Evolutionary conservation across 2,113 vertebrate genomes (phyloP), one percentile per base, ranked within the genome.

Genomic region (Onychostoma macrolepis): DNA sequence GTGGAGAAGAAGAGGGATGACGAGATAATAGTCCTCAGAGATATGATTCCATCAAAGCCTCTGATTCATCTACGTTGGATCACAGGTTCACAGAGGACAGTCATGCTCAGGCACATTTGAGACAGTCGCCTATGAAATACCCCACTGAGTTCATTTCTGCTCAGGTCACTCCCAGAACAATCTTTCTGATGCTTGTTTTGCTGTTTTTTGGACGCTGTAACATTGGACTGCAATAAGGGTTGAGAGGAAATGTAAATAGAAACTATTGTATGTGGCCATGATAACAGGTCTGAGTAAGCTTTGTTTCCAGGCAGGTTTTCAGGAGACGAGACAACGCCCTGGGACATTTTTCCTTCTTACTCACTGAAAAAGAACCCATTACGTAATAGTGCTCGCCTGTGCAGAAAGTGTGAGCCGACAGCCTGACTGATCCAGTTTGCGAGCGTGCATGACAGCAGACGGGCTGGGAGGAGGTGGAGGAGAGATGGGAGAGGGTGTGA

Each of bases 251-350:
- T 69, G 30, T 10, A 36, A 9, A 41, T 72, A 72, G 9, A 72
- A 72, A 41, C 30, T 71, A 71, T 24, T 15, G n/a, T 10, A 12
- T 3, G 2, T 19, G n/a, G 6, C 61, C 33, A n/a, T 65, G 67
- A 79, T 79, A 80, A 63, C 63, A 71, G 45, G 75, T 58, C 69
- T 86, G 77, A 79, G 75, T 53, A 72, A 79, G 83, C 69, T 79
- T 79, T 87, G 85, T 89, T 91, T 87, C 87, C 80, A 87, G 87
- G 88, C 87, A 88, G 88, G 88, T 88, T 89, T 88, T 84, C 67
- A 88, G 83, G 75, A 90, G 85, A 77, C 63, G 53, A 85, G 86
- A 89, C 87, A 90, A 88, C 86, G 71, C 90, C 87, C 87, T 82
- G 71, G 77, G 84, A 84, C 45, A 77, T 83, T 88, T 87, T 88